Evolutionary conservation across 2,797 vertebrate genomes (phyloP).

Genomic region (Morus bassanus): DNA sequence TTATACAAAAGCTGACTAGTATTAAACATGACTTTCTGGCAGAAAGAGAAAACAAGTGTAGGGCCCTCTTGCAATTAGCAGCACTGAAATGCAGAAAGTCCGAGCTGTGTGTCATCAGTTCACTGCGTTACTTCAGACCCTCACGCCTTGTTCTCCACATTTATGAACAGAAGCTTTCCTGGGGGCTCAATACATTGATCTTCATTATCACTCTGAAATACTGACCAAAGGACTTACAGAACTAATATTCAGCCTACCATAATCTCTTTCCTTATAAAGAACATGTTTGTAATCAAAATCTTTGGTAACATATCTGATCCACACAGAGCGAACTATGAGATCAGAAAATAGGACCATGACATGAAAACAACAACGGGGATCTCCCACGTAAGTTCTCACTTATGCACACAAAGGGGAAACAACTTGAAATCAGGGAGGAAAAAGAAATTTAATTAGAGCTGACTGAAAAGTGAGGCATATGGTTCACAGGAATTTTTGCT

Average conservation of each 20-base stretch:
- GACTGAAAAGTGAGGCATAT: background rate
- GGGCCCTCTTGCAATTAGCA: background rate
- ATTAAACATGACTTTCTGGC: background rate
- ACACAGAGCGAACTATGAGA: background rate
- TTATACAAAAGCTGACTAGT: background rate
- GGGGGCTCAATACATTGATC: background rate
- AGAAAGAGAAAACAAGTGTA: background rate
- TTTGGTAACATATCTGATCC: background rate
- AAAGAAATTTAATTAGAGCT: constrained; percentile 21
- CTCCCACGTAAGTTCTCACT: background rate
- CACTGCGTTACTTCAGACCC: background rate
- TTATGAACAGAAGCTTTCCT: background rate
- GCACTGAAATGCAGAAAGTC: background rate
- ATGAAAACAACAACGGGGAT: background rate
- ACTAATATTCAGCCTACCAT: background rate
- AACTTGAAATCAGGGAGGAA: background rate
- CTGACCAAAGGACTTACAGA: background rate
- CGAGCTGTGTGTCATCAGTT: background rate
- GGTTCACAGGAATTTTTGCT: constrained; percentile 10
- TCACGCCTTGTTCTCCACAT: background rate
- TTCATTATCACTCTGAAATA: background rate
- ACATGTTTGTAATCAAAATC: background rate
- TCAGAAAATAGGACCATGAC: background rate
- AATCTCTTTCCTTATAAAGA: background rate
- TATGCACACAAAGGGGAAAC: background rate